These are phyloP conservation scores for Lethrus apterus DNA, from an alignment of 1,140 invertebrate genomes.

Conservation along the genomic window DNA sequence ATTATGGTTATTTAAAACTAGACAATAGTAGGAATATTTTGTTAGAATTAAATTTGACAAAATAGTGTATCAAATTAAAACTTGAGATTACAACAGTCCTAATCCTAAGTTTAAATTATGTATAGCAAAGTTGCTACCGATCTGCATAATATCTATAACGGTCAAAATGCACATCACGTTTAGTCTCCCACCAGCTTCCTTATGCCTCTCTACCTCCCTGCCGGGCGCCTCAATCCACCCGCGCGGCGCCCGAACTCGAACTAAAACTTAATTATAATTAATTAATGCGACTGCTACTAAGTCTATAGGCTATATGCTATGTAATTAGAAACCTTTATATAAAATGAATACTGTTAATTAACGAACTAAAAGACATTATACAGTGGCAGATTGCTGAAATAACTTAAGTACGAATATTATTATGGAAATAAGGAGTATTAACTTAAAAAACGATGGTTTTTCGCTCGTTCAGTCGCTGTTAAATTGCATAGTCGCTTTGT, in stretches of 20 bases:
- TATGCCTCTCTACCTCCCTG: background rate
- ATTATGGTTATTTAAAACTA: too few species aligned
- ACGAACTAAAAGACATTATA: slow-evolving; percentile 51
- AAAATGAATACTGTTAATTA: slow-evolving; percentile 55
- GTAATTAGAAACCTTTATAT: slow-evolving; percentile 55
- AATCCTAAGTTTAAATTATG: too few species aligned
- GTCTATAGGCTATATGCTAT: slow-evolving; percentile 45
- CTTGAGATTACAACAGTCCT: too few species aligned
- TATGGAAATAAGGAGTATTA: slow-evolving; percentile 31
- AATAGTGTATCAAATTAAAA: too few species aligned
- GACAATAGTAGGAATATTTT: too few species aligned
- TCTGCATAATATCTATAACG: slow-evolving; percentile 45
- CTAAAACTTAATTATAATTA: slow-evolving; percentile 74
- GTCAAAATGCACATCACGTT: slow-evolving; percentile 45
- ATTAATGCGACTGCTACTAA: slow-evolving; percentile 57
- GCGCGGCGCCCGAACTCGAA: slow-evolving; percentile 45
- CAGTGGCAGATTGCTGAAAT: slow-evolving; percentile 41
- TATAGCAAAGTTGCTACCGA: slow-evolving; percentile 22
- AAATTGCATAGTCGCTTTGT: too few species aligned
- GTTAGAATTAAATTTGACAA: too few species aligned
- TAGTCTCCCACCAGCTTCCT: slow-evolving; percentile 28
- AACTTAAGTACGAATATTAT: slow-evolving; percentile 37
- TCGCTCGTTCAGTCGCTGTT: too few species aligned
- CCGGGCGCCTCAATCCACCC: slow-evolving; percentile 1
- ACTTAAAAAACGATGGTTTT: too few species aligned